Base-by-base conservation (phyloP, 2,113 vertebrate genomes). In the Sylvia atricapilla region DNA sequence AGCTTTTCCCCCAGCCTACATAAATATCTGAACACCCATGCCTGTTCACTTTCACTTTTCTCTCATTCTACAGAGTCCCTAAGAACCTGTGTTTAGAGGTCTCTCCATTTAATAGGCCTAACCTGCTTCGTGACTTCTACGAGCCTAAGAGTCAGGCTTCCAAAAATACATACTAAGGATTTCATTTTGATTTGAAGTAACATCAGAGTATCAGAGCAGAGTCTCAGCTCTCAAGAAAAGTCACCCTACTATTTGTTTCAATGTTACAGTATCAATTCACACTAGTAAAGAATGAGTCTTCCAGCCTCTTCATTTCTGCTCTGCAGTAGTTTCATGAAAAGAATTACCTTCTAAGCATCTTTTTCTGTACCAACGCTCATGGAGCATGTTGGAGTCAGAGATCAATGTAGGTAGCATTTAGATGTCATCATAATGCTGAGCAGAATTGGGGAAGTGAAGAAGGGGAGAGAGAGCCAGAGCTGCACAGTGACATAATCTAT, bases 381-480 rank as follows among this genome's bases (percentile, higher is more conserved):
- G 1, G 7, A 83, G 44, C 49, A 53, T 21, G 15, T 22, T 37
- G 33, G 31, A 94, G 43, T 16, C 67, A 80, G 37, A 7, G 8
- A 75, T 37, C 33, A 41, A 90, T 70, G 31, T 23, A 64, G 12
- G 8, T 6, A 66, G 20, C 58, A 35, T 67, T 21, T 3, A 87
- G 31, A 74, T 2, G 4, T 15, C 66, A 79, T 27, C 23, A 67
- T 39, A 84, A 70, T 2, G 10, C 23, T 60, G 31, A 66, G 19
- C 43, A 77, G 46, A 53, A 62, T 0, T 60, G 23, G 5, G 70
- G n/a, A 80, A 76, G n/a, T 5, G 10, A 89, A 27, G 25, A 66
- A 76, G 21, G 3, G 7, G 22, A 43, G 35, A 49, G 7, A 55
- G 9, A 66, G 14, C 0, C 0, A 75, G 15, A 35, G 30, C 44